Conservation (phyloP, 2,113 vertebrate genomes). For the Lamprologus ornatipinnis region DNA sequence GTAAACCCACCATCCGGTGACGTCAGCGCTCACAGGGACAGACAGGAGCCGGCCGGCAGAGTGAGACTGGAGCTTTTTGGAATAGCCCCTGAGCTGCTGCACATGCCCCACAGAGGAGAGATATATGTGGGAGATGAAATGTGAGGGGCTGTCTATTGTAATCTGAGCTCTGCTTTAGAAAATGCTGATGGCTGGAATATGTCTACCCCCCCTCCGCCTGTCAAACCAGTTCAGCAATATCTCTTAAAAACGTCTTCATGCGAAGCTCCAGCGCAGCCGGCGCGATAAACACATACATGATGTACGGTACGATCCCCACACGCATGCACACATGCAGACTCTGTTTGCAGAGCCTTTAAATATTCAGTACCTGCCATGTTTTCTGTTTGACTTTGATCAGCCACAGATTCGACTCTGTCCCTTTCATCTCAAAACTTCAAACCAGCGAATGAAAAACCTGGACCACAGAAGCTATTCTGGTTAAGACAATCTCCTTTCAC, state of each 20-base stretch:
- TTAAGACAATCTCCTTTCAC: background rate
- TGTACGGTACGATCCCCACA: background rate
- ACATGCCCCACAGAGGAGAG: background rate
- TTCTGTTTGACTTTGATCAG: constrained; percentile 65
- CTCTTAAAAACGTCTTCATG: constrained; percentile 8
- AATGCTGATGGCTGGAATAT: constrained; percentile 19
- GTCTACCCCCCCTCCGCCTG: background rate
- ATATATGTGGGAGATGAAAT: constrained; percentile 5
- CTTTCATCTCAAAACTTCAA: constrained; percentile 71
- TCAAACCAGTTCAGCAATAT: constrained; percentile 14
- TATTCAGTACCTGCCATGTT: constrained; percentile 66
- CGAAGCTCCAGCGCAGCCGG: background rate
- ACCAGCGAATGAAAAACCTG: constrained; percentile 31
- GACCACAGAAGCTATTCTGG: constrained; percentile 30
- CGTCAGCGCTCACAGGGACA: constrained; percentile 11
- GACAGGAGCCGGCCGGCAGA: background rate
- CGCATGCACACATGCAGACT: background rate
- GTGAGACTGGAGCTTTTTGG: background rate
- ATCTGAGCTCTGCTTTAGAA: background rate
- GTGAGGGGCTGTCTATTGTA: constrained; percentile 22
- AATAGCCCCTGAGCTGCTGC: background rate
- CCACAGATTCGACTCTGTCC: constrained; percentile 51
- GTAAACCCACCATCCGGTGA: constrained; percentile 39
- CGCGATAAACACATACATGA: background rate
- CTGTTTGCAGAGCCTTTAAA: constrained; percentile 48